These are phyloP conservation scores for Ceuthmochares aereus DNA, from an alignment of 2,113 vertebrate genomes.

Conservation along the genomic window DNA sequence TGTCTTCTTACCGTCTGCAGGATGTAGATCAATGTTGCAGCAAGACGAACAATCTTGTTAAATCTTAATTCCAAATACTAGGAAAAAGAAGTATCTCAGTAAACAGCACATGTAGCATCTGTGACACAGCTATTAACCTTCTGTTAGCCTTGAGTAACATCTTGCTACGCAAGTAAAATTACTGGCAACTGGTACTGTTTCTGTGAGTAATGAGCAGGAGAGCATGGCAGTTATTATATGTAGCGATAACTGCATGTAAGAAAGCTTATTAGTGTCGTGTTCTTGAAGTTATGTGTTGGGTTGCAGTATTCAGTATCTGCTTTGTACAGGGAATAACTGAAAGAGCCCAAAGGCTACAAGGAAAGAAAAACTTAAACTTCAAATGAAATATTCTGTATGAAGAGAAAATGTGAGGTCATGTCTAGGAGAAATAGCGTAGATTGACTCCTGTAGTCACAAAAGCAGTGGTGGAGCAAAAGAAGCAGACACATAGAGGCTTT, in stretches of 20 bases:
- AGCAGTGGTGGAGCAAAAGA: not conserved
- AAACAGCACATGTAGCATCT: not conserved
- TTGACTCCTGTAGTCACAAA: not conserved
- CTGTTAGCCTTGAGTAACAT: not conserved
- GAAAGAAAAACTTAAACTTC: not conserved
- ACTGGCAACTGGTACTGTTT: not conserved
- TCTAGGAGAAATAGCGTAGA: not conserved
- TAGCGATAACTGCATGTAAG: not conserved
- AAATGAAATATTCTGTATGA: not conserved
- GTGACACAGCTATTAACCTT: not conserved
- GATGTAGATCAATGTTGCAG: conserved; percentile 83
- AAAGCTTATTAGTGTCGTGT: not conserved
- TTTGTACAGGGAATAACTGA: not conserved
- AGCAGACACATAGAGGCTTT: not conserved
- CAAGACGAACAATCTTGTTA: conserved; percentile 79
- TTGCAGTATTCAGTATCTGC: not conserved
- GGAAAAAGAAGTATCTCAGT: conserved; percentile 15
- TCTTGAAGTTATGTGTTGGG: not conserved
- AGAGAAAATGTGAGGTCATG: not conserved
- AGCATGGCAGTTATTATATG: not conserved
- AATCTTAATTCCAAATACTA: conserved; percentile 86
- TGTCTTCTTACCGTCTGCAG: conserved; percentile 79
- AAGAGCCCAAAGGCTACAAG: not conserved
- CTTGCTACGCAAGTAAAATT: not conserved
- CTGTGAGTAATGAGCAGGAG: not conserved